phyloP scores from a whole-genome alignment of 2,888 invertebrate species.

The Drosophila quinaria region DNA sequence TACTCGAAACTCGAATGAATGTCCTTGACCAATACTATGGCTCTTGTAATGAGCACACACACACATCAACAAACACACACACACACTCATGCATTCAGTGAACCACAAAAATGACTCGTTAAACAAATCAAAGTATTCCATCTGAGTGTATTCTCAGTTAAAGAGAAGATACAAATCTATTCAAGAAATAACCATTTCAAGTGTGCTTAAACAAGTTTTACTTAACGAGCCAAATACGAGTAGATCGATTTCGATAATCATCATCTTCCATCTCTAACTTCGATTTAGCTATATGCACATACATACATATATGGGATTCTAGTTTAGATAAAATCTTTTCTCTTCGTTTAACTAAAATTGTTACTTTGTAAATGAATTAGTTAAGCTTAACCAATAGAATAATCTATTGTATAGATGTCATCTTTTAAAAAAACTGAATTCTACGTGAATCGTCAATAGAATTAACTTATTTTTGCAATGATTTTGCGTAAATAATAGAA shows the following conservation, averaged over 20 bases:
- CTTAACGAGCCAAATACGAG: not conserved
- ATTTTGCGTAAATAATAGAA: too few species aligned
- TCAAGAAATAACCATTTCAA: constrained; percentile 11
- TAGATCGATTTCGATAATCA: constrained; percentile 2
- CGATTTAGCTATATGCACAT: not conserved
- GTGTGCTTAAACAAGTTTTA: constrained; percentile 14
- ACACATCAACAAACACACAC: not conserved
- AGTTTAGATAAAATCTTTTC: not conserved
- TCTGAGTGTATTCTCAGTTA: constrained; percentile 7
- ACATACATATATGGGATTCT: not conserved
- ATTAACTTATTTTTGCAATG: too few species aligned
- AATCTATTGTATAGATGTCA: too few species aligned
- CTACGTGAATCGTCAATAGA: too few species aligned
- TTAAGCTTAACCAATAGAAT: not conserved
- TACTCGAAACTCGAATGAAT: constrained; percentile 25
- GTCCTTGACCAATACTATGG: constrained; percentile 35
- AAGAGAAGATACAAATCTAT: not conserved
- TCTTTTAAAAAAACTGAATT: too few species aligned
- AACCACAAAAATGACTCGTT: constrained; percentile 17
- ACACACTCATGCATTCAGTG: not conserved
- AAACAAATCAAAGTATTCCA: constrained; percentile 28
- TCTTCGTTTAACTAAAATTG: not conserved
- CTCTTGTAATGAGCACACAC: constrained; percentile 6
- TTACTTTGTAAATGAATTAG: too few species aligned
- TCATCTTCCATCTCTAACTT: not conserved